A percentile compares a stretch with the other conserved stretches of the same genome.
Evolutionary conservation across 2,113 vertebrate species (phyloP).

Genomic region (Corythornis madagascariensis): DNA sequence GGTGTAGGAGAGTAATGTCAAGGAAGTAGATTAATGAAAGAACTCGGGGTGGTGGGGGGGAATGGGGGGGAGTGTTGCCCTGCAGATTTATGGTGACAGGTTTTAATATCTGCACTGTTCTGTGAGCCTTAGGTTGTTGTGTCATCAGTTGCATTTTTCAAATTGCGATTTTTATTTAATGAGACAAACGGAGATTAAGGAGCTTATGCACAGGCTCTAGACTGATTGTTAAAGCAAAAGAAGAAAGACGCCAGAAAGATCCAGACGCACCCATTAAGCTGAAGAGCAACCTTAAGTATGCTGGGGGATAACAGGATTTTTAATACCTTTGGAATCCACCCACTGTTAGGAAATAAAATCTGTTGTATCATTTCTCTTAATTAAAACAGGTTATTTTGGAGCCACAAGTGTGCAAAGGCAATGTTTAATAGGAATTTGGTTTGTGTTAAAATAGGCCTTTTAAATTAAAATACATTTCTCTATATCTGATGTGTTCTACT

Average conservation of each 20-base stretch:
- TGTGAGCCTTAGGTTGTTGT: neutral
- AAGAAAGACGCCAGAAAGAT: neutral
- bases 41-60: neutral
- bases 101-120: slow-evolving; percentile 30
- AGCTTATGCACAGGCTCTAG: neutral
- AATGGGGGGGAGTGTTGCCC: neutral
- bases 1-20: neutral
- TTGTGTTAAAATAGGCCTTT: neutral
- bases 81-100: neutral
- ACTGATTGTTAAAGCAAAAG: neutral
- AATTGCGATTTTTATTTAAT: neutral
- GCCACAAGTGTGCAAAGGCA: neutral
- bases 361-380: neutral
- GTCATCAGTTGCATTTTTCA: neutral
- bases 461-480: neutral
- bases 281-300: neutral
- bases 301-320: neutral
- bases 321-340: neutral
- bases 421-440: neutral
- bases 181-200: neutral
- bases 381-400: neutral
- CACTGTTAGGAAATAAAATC: neutral
- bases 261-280: neutral
- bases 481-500: neutral
- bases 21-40: neutral